Base-by-base conservation (phyloP, 2,888 invertebrate genomes). In the Lutraria lutraria region DNA sequence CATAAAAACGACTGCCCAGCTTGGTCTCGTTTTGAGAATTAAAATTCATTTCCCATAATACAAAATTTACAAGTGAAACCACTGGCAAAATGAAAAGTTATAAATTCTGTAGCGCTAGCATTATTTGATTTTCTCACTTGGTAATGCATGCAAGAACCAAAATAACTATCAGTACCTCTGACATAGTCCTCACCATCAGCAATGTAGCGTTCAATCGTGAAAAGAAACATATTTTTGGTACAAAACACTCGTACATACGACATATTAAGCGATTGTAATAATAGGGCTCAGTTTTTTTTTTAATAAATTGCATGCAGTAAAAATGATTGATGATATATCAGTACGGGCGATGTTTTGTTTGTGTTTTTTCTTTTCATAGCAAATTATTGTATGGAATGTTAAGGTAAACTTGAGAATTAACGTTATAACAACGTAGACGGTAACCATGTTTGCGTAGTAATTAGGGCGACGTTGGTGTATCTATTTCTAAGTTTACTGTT, bases 341-440 rank as follows among this genome's bases (percentile, higher is more conserved):
- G 63, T 16, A 0, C 15, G 34, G 76, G 31, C 34, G 31, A 25
- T 76, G 76, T 76, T 34, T 34, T 76, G 34, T 34, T 76, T 76
- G 19, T 76, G 76, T 76, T 76, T 76, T n/a, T n/a, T 76, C 16
- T 76, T 76, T 76, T 31, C 76, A 76, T 76, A 19, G 29, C 25
- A 16, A 34, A 25, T 16, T 31, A 21, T 76, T 76, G 8, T 31
- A 31, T 15, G 25, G n/a, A 68, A 68, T 68, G 63, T 68, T 68
- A n/a, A 10, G n/a, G 63, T 68, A 68, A 25, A 68, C 12, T 68
- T 68, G 25, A 25, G 63, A 68, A 68, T 68, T n/a, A 68, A 25
- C 25, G 25, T 25, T 13, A 25, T 25, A 25, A n/a, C n/a, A 68
- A 13, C 63, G 25, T 21, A 68, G n/a, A 68, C n/a, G n/a, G 63